A percentile compares a stretch with the other conserved stretches of the same genome.
Conservation (phyloP, 2,113 vertebrate species). For the Murina feae region DNA sequence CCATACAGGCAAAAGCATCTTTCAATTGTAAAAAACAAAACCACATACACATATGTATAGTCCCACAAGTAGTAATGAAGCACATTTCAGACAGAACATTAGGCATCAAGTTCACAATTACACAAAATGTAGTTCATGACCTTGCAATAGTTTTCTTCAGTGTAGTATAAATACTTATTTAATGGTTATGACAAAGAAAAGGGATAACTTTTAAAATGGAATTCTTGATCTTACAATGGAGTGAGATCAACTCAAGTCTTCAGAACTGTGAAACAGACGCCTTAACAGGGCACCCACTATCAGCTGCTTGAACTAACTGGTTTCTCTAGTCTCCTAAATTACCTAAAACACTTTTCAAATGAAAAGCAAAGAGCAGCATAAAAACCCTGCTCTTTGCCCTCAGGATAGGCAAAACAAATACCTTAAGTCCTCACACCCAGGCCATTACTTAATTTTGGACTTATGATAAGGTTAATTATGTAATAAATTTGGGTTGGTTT, state of each 20-base stretch:
- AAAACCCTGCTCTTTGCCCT: constrained; percentile 32
- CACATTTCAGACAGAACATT: constrained; percentile 26
- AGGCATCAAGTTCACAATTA: constrained; percentile 36
- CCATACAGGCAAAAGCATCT: constrained; percentile 16
- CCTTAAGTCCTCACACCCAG: neutral
- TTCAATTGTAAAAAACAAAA: neutral
- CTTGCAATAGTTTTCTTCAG: constrained; percentile 5
- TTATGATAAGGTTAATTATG: constrained; percentile 14
- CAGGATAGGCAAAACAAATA: neutral
- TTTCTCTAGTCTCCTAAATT: neutral
- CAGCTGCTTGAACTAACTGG: neutral
- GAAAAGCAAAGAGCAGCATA: neutral
- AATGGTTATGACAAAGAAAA: constrained; percentile 1
- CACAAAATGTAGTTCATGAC: constrained; percentile 28
- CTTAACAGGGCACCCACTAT: neutral
- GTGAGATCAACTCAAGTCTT: neutral
- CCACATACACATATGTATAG: neutral
- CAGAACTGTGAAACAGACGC: constrained; percentile 8
- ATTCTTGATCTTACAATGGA: constrained; percentile 23
- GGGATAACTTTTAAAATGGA: constrained; percentile 16
- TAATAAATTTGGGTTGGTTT: constrained; percentile 31
- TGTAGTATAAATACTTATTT: neutral
- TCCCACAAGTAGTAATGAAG: constrained; percentile 1
- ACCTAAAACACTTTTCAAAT: constrained; percentile 20
- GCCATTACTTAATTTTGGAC: neutral